A percentile compares a stretch with the other conserved stretches of the same genome.
Evolutionary conservation across 2,797 vertebrate genomes (phyloP).

Genomic region (Sebastes trivittatus): DNA sequence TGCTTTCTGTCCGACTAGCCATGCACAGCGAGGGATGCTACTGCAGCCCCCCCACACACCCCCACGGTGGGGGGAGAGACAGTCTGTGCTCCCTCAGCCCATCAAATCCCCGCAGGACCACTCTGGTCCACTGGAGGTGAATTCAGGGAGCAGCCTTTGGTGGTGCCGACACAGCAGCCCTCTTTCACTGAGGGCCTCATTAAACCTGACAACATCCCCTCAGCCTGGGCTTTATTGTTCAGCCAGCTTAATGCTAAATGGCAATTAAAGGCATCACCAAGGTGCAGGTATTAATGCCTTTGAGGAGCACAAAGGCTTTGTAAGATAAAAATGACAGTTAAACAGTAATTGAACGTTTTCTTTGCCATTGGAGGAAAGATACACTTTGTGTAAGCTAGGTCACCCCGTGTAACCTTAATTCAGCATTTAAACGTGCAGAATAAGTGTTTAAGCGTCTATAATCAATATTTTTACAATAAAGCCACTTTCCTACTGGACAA

Average conservation of each 20-base stretch:
- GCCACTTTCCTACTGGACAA: too few relatives aligned
- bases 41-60: conserved; percentile 44
- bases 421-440: not conserved
- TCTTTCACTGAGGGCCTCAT: conserved; percentile 72
- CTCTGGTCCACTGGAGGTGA: conserved; percentile 70
- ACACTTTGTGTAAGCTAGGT: conserved; percentile 6
- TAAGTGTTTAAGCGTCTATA: not conserved
- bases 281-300: conserved; percentile 66
- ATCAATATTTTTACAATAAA: not conserved
- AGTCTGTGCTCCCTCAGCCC: conserved; percentile 64
- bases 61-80: conserved; percentile 58
- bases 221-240: conserved; percentile 68
- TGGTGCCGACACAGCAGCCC: conserved; percentile 71
- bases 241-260: conserved; percentile 71
- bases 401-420: not conserved
- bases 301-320: conserved; percentile 47
- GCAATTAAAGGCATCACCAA: conserved; percentile 75
- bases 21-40: conserved; percentile 67
- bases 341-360: conserved; percentile 43
- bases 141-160: conserved; percentile 76
- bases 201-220: conserved; percentile 75
- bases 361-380: conserved; percentile 30
- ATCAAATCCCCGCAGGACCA: conserved; percentile 73
- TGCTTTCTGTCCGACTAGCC: conserved; percentile 47
- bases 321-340: conserved; percentile 51